Evolutionary conservation across 2,797 vertebrate genomes (phyloP), one percentile per base, ranked within the genome.

Genomic region (Protonibea diacanthus): DNA sequence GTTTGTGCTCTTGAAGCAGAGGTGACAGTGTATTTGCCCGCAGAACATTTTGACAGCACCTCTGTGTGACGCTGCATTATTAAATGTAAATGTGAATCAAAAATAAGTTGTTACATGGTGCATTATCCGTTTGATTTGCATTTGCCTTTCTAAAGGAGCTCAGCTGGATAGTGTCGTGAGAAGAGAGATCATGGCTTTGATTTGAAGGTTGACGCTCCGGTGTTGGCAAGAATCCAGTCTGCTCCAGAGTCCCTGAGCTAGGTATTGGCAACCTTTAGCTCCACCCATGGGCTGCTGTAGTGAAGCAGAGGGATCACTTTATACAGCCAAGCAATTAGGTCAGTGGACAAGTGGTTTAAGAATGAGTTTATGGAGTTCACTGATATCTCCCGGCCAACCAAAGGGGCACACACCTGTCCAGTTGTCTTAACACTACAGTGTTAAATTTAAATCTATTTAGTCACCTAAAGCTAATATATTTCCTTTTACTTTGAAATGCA

Each of bases 111-210:
- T 20, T 42, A 29, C 15, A 23, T 33, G 17, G 3, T 68, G 21
- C n/a, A 42, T 45, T 53, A 14, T 21, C 40, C 69, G 20, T 89
- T 88, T 87, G 81, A 61, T 81, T 86, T 42, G 6, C 12, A 87
- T 86, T 89, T 87, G 77, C 56, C 74, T 33, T 86, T 76, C 52
- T 78, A 80, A 84, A 85, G 76, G 25, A 82, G 48, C 8, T 11
- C 25, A 23, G n/a, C 17, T 29, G 65, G 52, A 13, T 45, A n/a
- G 29, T 44, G 53, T 38, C n/a, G 17, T 71, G 23, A 70, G 13
- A 79, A 75, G n/a, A 38, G 11, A 70, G 21, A 62, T 33, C 11
- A 10, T 25, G 17, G 17, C 15, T 58, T 51, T 27, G 29, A 27
- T 45, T 15, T 57, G 8, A 56, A 20, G 18, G 40, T 56, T 61